phyloP scores from a whole-genome alignment of 2,888 invertebrate species.

The Bedellia somnulentella region DNA sequence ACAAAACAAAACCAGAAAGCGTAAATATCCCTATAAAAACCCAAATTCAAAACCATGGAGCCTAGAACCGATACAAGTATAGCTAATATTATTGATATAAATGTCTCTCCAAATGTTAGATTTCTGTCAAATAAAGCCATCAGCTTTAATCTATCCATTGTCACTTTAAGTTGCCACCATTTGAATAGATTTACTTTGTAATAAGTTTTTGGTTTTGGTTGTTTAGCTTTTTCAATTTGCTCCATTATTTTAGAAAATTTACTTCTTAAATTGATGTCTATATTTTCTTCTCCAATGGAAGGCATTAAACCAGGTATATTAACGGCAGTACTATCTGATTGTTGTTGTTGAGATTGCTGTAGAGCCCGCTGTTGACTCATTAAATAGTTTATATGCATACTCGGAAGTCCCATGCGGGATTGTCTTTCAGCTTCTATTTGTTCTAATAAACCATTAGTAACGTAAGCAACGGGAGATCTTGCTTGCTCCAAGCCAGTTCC shows the following conservation, averaged over 20 bases:
- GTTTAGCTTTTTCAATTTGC: slow-evolving; percentile 53
- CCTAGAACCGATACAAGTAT: slow-evolving; percentile 85
- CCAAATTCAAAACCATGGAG: slow-evolving; percentile 76
- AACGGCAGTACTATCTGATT: slow-evolving; percentile 26
- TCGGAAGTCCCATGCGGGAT: slow-evolving; percentile 47
- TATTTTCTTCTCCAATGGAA: slow-evolving; percentile 58
- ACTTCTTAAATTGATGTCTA: slow-evolving; percentile 55
- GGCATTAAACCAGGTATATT: slow-evolving; percentile 48
- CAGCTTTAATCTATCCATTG: slow-evolving; percentile 89
- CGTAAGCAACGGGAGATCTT: slow-evolving; percentile 46
- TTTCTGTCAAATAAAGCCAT: slow-evolving; percentile 93
- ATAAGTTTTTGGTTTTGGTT: slow-evolving; percentile 63
- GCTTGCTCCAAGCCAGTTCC: slow-evolving; percentile 43
- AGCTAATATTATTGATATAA: slow-evolving; percentile 81
- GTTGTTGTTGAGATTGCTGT: slow-evolving; percentile 22
- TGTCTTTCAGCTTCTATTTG: slow-evolving; percentile 51
- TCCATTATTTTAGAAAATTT: slow-evolving; percentile 60
- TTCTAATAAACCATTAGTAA: slow-evolving; percentile 48
- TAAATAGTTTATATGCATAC: slow-evolving; percentile 51
- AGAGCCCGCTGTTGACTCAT: slow-evolving; percentile 42
- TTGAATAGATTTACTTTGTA: slow-evolving; percentile 77
- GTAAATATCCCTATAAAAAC: slow-evolving; percentile 88
- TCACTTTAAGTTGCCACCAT: slow-evolving; percentile 71
- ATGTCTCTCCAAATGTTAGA: slow-evolving; percentile 77
- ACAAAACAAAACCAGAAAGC: slow-evolving; percentile 96